Base-by-base conservation (phyloP, 2,888 invertebrate genomes). In the Drosophila aldrichi region DNA sequence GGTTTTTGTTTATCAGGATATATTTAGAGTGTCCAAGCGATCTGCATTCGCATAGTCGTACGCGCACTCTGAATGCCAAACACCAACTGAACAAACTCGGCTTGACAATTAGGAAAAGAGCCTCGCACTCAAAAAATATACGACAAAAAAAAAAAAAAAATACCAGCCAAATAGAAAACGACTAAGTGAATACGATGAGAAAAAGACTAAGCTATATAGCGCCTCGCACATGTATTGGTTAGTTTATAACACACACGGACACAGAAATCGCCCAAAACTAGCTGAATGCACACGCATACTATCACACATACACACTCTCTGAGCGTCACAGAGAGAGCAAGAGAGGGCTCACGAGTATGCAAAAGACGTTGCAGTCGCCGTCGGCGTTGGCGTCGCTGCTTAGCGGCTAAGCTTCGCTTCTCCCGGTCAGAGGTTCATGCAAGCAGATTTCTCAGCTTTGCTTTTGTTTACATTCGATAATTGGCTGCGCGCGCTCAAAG, bases 41-140 rank as follows among this genome's bases (percentile, higher is more conserved):
- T 70, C 55, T 38, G 48, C 38, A 59, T 54, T 60, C 58, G 61
- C 41, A n/a, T 62, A 36, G 46, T 59, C 65, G 79, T 81, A 89
- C 82, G 82, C 70, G 80, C 91, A 67, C 85, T 57, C 63, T 82
- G 88, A 91, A 81, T 80, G 91, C 81, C 86, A 78, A 90, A 89
- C 79, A 82, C 80, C 79, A 82, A 91, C 91, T 91, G 91, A 90
- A 79, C 84, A 60, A 77, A 80, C 80, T 70, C 67, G 54, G 71
- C 71, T 85, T 79, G 61, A 70, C 56, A 84, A 85, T 82, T 88
- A 81, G 79, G 74, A 74, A 82, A 76, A 82, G 85, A 81, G 86
- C 52, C 82, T 66, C 74, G 67, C 75, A 67, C 69, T 68, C 56
- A 51, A 74, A 54, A 54, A 54, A 40, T 20, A 51, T 16, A 79